phyloP scores from a whole-genome alignment of 2,888 invertebrate species.

The Ectropis crepuscularia region DNA sequence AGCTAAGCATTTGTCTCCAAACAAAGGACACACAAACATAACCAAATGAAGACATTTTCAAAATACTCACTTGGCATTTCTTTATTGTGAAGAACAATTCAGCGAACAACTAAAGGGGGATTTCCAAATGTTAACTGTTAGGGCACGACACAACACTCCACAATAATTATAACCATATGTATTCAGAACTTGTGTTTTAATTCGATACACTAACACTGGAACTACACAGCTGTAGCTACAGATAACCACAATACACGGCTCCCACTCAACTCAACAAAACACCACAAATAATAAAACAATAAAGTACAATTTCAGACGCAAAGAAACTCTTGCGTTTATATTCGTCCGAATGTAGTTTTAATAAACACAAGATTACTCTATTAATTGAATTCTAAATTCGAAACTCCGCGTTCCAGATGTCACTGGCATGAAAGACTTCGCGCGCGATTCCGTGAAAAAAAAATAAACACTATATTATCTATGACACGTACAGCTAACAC shows the following conservation, averaged over 20 bases:
- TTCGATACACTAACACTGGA: conserved; percentile 12
- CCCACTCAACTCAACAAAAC: background rate
- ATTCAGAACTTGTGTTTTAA: background rate
- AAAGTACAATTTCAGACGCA: background rate
- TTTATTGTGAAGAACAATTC: conserved; percentile 13
- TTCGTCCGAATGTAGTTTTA: background rate
- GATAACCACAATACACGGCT: conserved; percentile 1
- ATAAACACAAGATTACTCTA: background rate
- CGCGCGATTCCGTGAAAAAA: conserved; percentile 37
- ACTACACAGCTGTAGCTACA: conserved; percentile 5
- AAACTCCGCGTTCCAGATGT: conserved; percentile 15
- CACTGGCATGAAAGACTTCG: conserved; percentile 34
- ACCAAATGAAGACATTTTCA: background rate
- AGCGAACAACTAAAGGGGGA: background rate
- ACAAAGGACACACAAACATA: no score
- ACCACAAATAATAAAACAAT: background rate
- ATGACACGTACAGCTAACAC: conserved; percentile 41
- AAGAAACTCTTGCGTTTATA: background rate
- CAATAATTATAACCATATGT: background rate
- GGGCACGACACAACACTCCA: background rate
- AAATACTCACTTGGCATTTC: conserved; percentile 29
- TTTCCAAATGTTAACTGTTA: conserved; percentile 1
- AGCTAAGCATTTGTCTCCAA: no score
- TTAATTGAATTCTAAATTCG: conserved; percentile 4
- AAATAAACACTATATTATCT: conserved; percentile 46